Evolutionary conservation across 2,113 vertebrate genomes (phyloP).

Genomic region (Anhinga anhinga): DNA sequence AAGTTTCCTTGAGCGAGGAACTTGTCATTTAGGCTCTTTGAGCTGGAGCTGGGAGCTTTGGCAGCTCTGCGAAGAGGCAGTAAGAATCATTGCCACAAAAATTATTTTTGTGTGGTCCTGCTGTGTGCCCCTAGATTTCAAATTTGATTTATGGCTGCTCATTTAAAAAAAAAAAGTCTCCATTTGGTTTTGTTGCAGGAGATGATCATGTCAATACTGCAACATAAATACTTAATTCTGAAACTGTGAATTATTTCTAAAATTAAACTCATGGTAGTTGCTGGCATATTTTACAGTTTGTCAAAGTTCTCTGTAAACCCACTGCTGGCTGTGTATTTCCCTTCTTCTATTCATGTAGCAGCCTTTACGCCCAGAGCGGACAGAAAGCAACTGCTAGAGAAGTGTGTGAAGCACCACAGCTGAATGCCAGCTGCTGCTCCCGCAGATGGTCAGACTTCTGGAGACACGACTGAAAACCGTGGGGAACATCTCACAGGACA

Average conservation of each 20-base stretch:
- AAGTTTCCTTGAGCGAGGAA: conserved; percentile 35
- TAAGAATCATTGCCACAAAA: conserved; percentile 21
- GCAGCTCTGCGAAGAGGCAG: not conserved
- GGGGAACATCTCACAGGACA: not conserved
- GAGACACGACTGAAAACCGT: not conserved
- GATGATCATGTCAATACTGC: not conserved
- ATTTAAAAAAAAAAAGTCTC: not conserved
- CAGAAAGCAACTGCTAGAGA: not conserved
- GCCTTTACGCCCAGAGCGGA: not conserved
- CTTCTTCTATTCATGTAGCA: not conserved
- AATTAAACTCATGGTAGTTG: conserved; percentile 22
- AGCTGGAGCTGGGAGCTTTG: conserved; percentile 13
- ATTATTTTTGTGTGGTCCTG: conserved; percentile 44
- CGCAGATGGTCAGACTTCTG: not conserved
- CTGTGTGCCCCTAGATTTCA: conserved; percentile 21
- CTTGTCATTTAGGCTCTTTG: not conserved
- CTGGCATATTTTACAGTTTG: conserved; percentile 37
- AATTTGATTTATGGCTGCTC: not conserved
- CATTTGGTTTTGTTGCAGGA: not conserved
- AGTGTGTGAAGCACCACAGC: not conserved
- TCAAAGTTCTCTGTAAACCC: conserved; percentile 15
- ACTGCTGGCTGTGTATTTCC: not conserved
- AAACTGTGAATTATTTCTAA: conserved; percentile 34
- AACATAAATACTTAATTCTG: not conserved
- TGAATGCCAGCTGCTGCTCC: not conserved